Base-by-base conservation (phyloP, 2,888 invertebrate species). In the Deilephila porcellus region DNA sequence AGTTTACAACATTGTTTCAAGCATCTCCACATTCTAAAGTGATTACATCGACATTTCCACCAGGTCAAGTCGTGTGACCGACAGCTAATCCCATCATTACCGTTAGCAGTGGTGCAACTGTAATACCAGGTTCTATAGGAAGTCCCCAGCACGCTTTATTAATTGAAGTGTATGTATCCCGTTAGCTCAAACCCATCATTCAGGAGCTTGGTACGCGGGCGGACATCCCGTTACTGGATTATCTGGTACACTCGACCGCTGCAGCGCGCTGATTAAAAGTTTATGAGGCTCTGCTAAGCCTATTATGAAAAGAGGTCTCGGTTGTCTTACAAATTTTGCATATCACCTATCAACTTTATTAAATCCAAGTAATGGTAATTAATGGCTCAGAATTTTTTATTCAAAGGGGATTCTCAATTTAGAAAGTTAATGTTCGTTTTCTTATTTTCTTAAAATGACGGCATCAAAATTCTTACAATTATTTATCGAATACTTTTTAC, bases 271-370 rank as follows among this genome's bases (percentile, higher is more conserved):
- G 67, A 67, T 67, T 52, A 52, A 67, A 67, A 67, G 17, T 67
- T 67, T 67, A 67, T 67, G 25, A 67, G n/a, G 45, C 52, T 25
- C 64, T 60, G 17, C n/a, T 67, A 67, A 67, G 45, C 67, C 67
- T 52, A 67, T 67, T 67, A 67, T 67, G 52, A 67, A 67, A 63
- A 63, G 34, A 67, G 67, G 67, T 67, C 67, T 67, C 45, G 67
- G 52, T 52, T 67, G 67, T 67, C 25, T 67, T 64, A 64, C 20
- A 45, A 67, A 45, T 52, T 67, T 52, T 14, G 25, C 67, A 52
- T 52, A 67, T 14, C 17, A 37, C 37, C 17, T 45, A 17, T 25
- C 37, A 11, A 34, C 37, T 37, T n/a, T 25, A 64, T n/a, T 14
- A 34, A n/a, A n/a, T 17, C 1, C 11, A n/a, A 3, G 11, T 37